These are phyloP conservation scores for Hyposoter didymator DNA, from an alignment of 2,888 invertebrate species.

Conservation along the genomic window DNA sequence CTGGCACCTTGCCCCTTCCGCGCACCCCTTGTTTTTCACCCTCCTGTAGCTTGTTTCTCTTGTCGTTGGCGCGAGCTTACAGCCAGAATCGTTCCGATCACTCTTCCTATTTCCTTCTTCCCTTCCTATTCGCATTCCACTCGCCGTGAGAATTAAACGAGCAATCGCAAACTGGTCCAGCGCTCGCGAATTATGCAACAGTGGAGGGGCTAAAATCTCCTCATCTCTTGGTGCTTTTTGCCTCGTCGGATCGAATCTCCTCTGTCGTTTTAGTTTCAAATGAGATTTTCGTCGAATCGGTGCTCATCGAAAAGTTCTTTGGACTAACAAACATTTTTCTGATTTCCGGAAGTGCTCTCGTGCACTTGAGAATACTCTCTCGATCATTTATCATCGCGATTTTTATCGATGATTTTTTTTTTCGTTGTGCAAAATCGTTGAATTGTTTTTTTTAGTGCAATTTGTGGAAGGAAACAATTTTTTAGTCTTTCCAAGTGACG, in stretches of 20 bases:
- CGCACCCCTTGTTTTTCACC: slow-evolving; percentile 41
- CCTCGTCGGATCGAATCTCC: slow-evolving; percentile 1
- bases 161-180: slow-evolving; percentile 82
- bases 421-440: not conserved
- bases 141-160: slow-evolving; percentile 75
- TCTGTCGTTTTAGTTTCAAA: slow-evolving; percentile 58
- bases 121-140: slow-evolving; percentile 35
- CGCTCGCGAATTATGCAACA: slow-evolving; percentile 74
- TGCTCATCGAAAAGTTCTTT: slow-evolving; percentile 7
- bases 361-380: not conserved
- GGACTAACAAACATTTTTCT: not conserved
- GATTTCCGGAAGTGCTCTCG: not conserved
- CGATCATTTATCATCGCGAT: not conserved
- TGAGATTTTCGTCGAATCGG: slow-evolving; percentile 54
- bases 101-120: slow-evolving; percentile 54
- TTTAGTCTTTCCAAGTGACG: slow-evolving; percentile 5
- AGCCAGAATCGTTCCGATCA: slow-evolving; percentile 22
- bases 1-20: slow-evolving; percentile 68
- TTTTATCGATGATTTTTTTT: too few species aligned
- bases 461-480: slow-evolving; percentile 30
- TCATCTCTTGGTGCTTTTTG: slow-evolving; percentile 49
- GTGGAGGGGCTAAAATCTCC: slow-evolving; percentile 63
- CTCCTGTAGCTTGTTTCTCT: slow-evolving; percentile 44
- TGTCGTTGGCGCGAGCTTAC: slow-evolving; percentile 42
- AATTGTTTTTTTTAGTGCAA: slow-evolving; percentile 35